Conservation (phyloP, 2,113 vertebrate species). For the Recurvirostra avosetta region DNA sequence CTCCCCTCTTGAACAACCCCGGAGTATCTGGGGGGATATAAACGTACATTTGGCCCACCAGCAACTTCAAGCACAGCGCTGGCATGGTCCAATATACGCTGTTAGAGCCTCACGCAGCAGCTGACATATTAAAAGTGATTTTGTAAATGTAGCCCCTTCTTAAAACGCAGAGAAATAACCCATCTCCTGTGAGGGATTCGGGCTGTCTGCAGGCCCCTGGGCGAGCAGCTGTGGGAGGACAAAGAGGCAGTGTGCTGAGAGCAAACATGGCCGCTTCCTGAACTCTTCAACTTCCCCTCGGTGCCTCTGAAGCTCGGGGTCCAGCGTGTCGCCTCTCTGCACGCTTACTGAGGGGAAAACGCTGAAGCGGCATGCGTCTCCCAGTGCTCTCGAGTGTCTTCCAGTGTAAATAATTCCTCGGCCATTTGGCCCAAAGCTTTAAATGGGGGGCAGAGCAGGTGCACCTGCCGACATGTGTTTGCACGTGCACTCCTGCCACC, state of each 20-base stretch:
- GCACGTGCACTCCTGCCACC: background rate
- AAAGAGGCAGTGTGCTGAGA: slow-evolving; percentile 52
- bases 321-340: background rate
- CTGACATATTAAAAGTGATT: background rate
- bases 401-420: slow-evolving; percentile 32
- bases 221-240: slow-evolving; percentile 43
- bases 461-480: background rate
- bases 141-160: background rate
- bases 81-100: fast-evolving
- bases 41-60: background rate
- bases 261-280: slow-evolving; percentile 54
- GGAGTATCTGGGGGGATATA: background rate
- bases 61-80: background rate
- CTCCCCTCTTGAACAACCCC: background rate
- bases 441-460: background rate
- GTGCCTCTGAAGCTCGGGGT: background rate
- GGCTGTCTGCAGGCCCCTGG: background rate
- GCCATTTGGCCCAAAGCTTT: background rate
- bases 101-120: background rate
- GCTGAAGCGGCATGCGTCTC: background rate
- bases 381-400: background rate
- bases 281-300: slow-evolving; percentile 64
- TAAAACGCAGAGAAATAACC: background rate
- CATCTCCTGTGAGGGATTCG: background rate
- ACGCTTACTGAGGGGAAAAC: background rate